Base-by-base conservation (phyloP, 2,797 vertebrate genomes). In the Nasua narica region DNA sequence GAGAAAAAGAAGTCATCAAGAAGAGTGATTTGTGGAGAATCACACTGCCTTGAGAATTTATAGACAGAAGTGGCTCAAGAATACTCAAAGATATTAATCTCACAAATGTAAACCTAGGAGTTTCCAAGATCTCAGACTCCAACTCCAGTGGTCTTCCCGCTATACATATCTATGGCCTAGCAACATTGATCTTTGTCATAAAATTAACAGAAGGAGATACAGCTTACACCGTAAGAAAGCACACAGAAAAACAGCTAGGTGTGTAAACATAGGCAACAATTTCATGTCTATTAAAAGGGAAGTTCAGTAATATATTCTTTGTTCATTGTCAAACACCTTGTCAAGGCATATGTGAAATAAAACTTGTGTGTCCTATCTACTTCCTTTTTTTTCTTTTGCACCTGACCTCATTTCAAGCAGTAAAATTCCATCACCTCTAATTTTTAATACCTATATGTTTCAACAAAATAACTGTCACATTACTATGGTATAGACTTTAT, bases 241-340 rank as follows among this genome's bases (percentile, higher is more conserved):
- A 6, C 10, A 11, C 19, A 35, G 14, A 10, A 27, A 56, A 83
- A 50, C 14, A 1, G 0, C 23, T 43, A 12, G 56, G 27, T 32
- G 7, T 23, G 10, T 3, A 35, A 87, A 72, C 18, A 16, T 0
- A 27, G 81, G 62, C 0, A 3, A 85, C 0, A 1, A 52, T 3
- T 50, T 6, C 37, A 5, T 16, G 19, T n/a, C 16, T 5, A 1
- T 13, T 37, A 6, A 32, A 67, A 32, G 23, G 11, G 69, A 56
- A 29, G 0, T 11, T 29, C 7, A 10, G 19, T 1, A 13, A 48
- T n/a, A 32, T 10, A 23, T 12, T n/a, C 58, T 65, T 43, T 50
- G 1, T 14, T 95, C 58, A 69, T 56, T 82, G 35, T 48, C 60
- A 91, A 74, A 54, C 7, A 6, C 13, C 13, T 65, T 58, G 10